These are phyloP conservation scores for Diplosoma virens DNA, from an alignment of 23 tunicate genomes.

Conservation along the genomic window DNA sequence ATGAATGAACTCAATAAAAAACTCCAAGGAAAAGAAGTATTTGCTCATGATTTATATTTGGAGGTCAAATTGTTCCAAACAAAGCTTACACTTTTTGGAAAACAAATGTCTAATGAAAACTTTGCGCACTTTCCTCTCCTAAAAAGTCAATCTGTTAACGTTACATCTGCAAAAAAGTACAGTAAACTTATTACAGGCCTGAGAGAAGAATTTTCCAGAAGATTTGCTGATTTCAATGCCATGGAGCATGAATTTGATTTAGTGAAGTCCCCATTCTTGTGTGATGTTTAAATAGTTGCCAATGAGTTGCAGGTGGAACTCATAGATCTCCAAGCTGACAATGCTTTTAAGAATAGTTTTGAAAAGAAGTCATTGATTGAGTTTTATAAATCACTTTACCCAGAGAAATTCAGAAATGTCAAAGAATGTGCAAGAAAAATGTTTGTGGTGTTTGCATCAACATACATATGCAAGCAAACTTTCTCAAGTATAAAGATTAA, in stretches of 20 bases:
- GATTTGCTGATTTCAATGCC: conserved; percentile 3
- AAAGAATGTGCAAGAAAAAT: not conserved
- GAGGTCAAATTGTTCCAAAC: not conserved
- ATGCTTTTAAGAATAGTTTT: too few relatives aligned
- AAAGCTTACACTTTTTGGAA: not conserved
- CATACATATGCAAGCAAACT: conserved; percentile 12
- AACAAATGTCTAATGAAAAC: not conserved
- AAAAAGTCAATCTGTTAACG: not conserved
- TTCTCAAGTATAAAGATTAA: not conserved
- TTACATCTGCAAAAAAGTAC: not conserved
- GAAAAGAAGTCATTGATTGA: not conserved
- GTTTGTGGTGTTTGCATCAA: conserved; percentile 12
- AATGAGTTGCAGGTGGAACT: conserved; percentile 24
- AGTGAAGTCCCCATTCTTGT: conserved; percentile 1
- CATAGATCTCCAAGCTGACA: too few relatives aligned
- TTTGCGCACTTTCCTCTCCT: not conserved
- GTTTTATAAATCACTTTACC: not conserved
- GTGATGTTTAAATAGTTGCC: conserved; percentile 14
- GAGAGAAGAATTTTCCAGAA: not conserved
- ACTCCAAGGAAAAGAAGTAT: conserved; percentile 11
- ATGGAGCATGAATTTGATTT: not conserved
- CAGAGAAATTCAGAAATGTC: not conserved
- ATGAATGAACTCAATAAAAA: conserved; percentile 8
- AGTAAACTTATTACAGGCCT: too few relatives aligned
- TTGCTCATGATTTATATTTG: conserved; percentile 10